phyloP scores from a whole-genome alignment of 2,888 invertebrate genomes.

The Sthenelais limicola region DNA sequence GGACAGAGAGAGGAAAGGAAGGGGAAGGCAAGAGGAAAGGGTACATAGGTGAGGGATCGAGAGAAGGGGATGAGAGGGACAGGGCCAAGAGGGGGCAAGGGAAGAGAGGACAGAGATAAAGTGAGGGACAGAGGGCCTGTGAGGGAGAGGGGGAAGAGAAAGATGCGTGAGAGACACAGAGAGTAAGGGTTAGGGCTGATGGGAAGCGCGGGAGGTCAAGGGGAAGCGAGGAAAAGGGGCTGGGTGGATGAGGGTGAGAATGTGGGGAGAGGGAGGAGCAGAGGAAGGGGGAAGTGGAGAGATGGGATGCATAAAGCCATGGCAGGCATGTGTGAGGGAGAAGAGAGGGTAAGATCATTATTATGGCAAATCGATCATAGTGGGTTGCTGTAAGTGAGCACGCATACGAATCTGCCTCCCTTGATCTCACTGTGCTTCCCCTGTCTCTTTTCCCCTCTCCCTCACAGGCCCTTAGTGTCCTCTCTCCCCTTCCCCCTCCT shows the following conservation, averaged over 20 bases:
- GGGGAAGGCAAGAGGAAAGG: not conserved
- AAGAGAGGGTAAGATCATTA: too few relatives aligned
- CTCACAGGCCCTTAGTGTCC: too few relatives aligned
- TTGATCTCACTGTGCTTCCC: too few relatives aligned
- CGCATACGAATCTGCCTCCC: too few relatives aligned
- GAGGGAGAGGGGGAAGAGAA: not conserved
- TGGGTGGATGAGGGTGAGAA: not conserved
- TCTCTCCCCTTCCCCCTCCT: too few relatives aligned
- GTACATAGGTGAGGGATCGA: not conserved
- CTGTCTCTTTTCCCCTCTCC: too few relatives aligned
- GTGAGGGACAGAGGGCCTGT: not conserved
- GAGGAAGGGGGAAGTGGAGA: not conserved
- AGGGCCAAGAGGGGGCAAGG: not conserved
- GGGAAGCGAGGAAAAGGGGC: not conserved
- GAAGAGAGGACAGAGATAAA: too few relatives aligned
- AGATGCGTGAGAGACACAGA: slow-evolving; percentile 39
- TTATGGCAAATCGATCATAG: too few relatives aligned
- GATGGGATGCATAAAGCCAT: too few relatives aligned
- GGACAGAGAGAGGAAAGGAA: not conserved
- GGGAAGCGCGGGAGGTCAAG: not conserved
- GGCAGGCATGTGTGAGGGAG: too few relatives aligned
- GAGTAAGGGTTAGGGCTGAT: slow-evolving; percentile 24
- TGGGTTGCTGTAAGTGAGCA: too few relatives aligned
- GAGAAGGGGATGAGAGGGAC: too few relatives aligned
- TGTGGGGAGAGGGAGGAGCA: not conserved